phyloP scores from a whole-genome alignment of 2,113 vertebrate genomes.

The Bathybates hornii region DNA sequence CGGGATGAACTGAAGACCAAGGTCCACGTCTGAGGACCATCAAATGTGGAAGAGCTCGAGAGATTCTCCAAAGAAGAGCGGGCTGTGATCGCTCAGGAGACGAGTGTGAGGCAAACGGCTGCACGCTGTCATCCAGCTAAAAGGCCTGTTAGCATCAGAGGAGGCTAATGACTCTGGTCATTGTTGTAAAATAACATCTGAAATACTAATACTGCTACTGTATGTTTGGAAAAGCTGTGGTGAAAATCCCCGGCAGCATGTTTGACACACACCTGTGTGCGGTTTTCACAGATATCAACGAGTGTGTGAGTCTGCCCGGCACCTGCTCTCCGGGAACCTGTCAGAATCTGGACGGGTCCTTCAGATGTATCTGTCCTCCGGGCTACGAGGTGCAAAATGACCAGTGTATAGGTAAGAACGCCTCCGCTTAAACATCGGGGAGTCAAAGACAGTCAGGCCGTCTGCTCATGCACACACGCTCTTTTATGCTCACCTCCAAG shows the following conservation, averaged over 20 bases:
- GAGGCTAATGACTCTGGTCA: background rate
- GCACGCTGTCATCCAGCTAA: rapidly evolving
- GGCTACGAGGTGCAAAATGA: slow-evolving; percentile 90
- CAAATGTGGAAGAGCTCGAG: background rate
- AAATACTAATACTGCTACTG: background rate
- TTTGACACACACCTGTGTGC: background rate
- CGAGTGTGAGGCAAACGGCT: background rate
- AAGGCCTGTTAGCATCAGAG: rapidly evolving
- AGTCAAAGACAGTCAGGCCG: background rate
- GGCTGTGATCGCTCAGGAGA: background rate
- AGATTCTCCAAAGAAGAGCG: background rate
- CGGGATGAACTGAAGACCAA: background rate
- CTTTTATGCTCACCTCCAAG: slow-evolving; percentile 52
- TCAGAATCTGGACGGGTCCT: slow-evolving; percentile 91
- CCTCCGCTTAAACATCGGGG: background rate
- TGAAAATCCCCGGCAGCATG: background rate
- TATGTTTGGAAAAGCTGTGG: background rate
- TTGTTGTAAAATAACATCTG: background rate
- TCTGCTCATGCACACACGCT: background rate
- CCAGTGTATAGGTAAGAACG: slow-evolving; percentile 81
- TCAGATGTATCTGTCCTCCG: slow-evolving; percentile 88
- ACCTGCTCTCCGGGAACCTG: slow-evolving; percentile 89
- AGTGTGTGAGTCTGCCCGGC: slow-evolving; percentile 82
- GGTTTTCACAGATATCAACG: slow-evolving; percentile 79
- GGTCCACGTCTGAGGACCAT: background rate